These are phyloP conservation scores for Morelia viridis DNA, from an alignment of 2,797 vertebrate genomes.

Conservation along the genomic window DNA sequence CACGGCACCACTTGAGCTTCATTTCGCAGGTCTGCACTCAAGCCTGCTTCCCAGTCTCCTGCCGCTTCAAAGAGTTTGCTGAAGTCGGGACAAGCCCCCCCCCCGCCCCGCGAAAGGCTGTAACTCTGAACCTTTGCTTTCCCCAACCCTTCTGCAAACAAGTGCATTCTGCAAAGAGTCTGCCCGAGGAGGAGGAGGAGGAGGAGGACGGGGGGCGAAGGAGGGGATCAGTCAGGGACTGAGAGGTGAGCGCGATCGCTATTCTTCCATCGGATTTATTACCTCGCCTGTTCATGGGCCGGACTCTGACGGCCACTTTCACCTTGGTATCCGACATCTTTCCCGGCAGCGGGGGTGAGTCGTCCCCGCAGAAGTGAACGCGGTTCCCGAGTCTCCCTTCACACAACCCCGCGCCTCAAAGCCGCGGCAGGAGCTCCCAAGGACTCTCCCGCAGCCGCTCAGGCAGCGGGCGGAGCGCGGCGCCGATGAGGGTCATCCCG, in stretches of 20 bases:
- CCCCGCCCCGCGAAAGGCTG: background rate
- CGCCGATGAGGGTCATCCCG: conserved; percentile 28
- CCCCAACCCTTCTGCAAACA: background rate
- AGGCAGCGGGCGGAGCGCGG: background rate
- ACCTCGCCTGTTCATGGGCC: conserved; percentile 97
- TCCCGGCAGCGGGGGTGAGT: conserved; percentile 45
- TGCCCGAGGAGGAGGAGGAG: background rate
- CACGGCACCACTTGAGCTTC: background rate
- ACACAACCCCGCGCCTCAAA: background rate
- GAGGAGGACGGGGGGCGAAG: background rate
- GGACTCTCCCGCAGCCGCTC: conserved; percentile 10
- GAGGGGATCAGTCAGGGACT: background rate
- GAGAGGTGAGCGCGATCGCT: background rate
- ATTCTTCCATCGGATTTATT: conserved; percentile 57
- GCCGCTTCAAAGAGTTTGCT: background rate
- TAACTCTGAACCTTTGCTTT: background rate
- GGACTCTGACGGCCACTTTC: conserved; percentile 96
- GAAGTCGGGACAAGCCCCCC: background rate
- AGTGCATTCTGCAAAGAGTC: background rate
- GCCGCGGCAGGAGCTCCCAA: background rate
- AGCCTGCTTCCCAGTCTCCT: background rate
- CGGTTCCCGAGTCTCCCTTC: background rate
- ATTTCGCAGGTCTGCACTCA: background rate
- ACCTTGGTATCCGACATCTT: conserved; percentile 99
- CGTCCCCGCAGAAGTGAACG: background rate